Percentiles rank a stretch among this genome's conserved stretches.
phyloP scores from a whole-genome alignment of 2,113 vertebrate species.

The Lucifuga dentata region DNA sequence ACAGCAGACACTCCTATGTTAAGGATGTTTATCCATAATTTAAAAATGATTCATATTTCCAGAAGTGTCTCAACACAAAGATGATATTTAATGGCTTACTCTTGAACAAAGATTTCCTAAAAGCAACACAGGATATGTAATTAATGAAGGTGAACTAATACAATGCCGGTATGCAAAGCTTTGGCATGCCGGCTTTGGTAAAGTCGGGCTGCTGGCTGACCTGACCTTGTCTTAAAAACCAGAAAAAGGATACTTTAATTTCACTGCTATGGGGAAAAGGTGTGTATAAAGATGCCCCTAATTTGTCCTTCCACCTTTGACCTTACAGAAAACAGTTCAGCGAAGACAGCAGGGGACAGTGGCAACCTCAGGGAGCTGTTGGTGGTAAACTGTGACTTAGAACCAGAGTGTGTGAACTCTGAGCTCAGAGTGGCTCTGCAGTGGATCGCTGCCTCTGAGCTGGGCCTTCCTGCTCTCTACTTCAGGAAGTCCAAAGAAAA shows the following conservation, averaged over 20 bases:
- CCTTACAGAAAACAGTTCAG: slow-evolving; percentile 82
- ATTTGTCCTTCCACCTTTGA: slow-evolving; percentile 1
- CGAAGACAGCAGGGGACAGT: slow-evolving; percentile 74
- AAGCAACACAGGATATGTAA: neutral
- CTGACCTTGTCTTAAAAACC: too few species aligned
- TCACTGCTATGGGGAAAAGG: too few species aligned
- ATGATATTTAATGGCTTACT: slow-evolving; percentile 15
- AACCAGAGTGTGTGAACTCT: slow-evolving; percentile 84
- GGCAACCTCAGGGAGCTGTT: slow-evolving; percentile 84
- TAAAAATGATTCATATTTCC: slow-evolving; percentile 14
- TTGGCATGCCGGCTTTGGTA: slow-evolving; percentile 1
- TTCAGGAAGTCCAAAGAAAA: slow-evolving; percentile 93
- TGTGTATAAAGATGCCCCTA: neutral
- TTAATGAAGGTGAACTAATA: neutral
- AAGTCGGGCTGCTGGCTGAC: too few species aligned
- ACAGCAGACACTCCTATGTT: neutral
- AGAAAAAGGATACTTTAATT: too few species aligned
- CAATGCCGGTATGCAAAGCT: neutral
- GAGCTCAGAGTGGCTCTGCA: slow-evolving; percentile 92
- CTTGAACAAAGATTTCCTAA: neutral
- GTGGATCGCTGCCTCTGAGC: slow-evolving; percentile 96
- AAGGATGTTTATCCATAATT: slow-evolving; percentile 13
- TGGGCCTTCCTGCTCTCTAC: slow-evolving; percentile 91
- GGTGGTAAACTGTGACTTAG: slow-evolving; percentile 93
- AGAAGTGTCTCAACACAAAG: slow-evolving; percentile 16